Conservation (phyloP, 2,113 vertebrate species). For the Coregonus clupeaformis region DNA sequence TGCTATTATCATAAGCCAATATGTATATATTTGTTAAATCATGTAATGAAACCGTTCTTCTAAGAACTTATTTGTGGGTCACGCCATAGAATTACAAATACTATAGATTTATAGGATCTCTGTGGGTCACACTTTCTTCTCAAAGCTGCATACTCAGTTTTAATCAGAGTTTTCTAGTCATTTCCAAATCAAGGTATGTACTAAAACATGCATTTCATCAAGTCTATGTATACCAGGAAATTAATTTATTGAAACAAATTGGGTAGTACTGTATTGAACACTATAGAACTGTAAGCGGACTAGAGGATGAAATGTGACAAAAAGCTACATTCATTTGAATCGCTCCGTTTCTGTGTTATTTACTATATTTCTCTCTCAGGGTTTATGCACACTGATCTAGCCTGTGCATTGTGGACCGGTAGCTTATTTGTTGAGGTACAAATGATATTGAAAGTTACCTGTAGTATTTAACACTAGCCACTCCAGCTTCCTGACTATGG, state of each 20-base stretch:
- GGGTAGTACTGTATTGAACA: too few species aligned
- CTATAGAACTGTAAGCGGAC: background rate
- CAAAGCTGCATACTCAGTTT: background rate
- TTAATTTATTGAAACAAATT: too few species aligned
- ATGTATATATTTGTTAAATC: slow-evolving; percentile 25
- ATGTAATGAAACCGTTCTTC: slow-evolving; percentile 23
- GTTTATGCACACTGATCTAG: background rate
- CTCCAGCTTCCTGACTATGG: background rate
- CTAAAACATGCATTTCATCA: background rate
- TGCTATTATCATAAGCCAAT: slow-evolving; percentile 50
- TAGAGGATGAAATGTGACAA: background rate
- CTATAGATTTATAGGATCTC: background rate
- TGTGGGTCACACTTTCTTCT: slow-evolving; percentile 25
- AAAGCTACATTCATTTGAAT: background rate
- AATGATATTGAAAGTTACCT: background rate
- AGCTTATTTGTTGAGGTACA: background rate
- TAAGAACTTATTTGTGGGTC: slow-evolving; percentile 34
- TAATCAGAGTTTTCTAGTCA: background rate
- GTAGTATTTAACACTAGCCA: background rate
- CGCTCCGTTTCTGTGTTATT: background rate
- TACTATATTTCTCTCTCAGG: background rate
- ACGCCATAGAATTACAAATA: background rate
- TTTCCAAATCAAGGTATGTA: background rate
- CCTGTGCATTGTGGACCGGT: background rate
- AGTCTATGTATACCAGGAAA: background rate